phyloP scores from a whole-genome alignment of 2,113 vertebrate genomes.

The Oriolus oriolus region DNA sequence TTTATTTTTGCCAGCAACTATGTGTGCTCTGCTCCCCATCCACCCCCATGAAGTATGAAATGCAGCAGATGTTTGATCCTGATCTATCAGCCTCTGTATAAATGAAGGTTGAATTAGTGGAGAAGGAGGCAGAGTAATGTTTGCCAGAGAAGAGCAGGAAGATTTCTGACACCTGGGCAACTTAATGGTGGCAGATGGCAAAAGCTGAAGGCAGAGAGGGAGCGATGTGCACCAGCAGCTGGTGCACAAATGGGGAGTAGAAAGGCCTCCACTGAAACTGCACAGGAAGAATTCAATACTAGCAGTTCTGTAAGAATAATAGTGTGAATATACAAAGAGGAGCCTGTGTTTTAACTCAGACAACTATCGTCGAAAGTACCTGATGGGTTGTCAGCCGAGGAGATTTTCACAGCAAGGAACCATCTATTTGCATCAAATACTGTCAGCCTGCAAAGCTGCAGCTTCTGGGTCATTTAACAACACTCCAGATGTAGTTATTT shows the following conservation, averaged over 20 bases:
- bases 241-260: conserved; percentile 8
- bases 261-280: not conserved
- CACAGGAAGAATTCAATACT: not conserved
- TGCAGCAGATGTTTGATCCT: conserved; percentile 46
- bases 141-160: conserved; percentile 33
- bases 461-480: conserved; percentile 67
- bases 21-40: not conserved
- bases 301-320: not conserved
- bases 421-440: conserved; percentile 54
- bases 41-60: not conserved
- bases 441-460: conserved; percentile 22
- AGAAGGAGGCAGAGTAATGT: not conserved
- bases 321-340: not conserved
- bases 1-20: not conserved
- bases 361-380: not conserved
- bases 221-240: not conserved
- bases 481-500: conserved; percentile 49
- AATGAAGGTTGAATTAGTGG: conserved; percentile 32
- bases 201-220: conserved; percentile 5
- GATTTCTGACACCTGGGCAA: conserved; percentile 48
- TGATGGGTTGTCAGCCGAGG: not conserved
- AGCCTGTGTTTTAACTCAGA: conserved; percentile 8
- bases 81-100: conserved; percentile 44
- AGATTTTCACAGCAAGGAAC: conserved; percentile 45
- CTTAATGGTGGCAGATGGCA: conserved; percentile 53